Evolutionary conservation across 2,113 vertebrate species (phyloP).

Genomic region (Falco punctatus): DNA sequence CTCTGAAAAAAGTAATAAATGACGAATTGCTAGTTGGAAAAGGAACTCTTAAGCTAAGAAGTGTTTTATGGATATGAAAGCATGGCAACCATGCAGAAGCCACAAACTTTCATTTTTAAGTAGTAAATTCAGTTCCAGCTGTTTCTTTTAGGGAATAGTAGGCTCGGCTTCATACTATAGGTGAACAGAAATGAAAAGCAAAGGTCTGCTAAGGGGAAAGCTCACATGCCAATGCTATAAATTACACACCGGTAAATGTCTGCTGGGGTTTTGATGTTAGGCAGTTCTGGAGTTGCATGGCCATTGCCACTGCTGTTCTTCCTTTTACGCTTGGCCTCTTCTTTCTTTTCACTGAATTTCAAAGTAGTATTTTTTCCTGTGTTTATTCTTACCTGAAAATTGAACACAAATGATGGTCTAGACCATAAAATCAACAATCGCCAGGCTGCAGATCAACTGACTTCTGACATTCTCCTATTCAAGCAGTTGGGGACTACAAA

Average conservation of each 20-base stretch:
- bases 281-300: slow-evolving; percentile 81
- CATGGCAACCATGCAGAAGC: background rate
- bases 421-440: slow-evolving; percentile 26
- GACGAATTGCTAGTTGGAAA: background rate
- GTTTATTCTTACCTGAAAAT: slow-evolving; percentile 94
- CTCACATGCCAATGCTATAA: rapidly evolving
- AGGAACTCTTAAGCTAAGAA: background rate
- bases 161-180: background rate
- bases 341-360: slow-evolving; percentile 96
- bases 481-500: background rate
- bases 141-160: background rate
- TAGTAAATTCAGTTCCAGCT: background rate
- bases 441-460: background rate
- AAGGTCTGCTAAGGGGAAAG: background rate
- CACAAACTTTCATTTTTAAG: slow-evolving; percentile 12
- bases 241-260: slow-evolving; percentile 90
- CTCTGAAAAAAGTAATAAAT: background rate
- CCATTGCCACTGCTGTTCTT: slow-evolving; percentile 84
- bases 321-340: slow-evolving; percentile 91
- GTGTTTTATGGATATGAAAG: background rate
- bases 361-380: slow-evolving; percentile 95
- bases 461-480: background rate
- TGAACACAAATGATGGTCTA: slow-evolving; percentile 29
- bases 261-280: slow-evolving; percentile 87
- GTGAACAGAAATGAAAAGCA: background rate